Conservation (phyloP, 2,797 vertebrate species). For the Pseudochirops cupreus region DNA sequence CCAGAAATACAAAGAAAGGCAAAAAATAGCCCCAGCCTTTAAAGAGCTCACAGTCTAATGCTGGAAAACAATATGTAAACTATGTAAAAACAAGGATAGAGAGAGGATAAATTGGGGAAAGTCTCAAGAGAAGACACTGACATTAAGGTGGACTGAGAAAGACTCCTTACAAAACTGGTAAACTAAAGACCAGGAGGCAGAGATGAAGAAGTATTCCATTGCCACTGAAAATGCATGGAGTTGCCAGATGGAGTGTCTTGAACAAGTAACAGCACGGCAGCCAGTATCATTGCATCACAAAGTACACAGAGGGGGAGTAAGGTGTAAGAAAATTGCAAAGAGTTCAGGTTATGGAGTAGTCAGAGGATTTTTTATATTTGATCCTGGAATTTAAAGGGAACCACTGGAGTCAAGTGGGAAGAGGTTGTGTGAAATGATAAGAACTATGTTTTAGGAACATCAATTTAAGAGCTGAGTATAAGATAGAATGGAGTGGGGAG, state of each 20-base stretch:
- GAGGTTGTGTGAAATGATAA: not conserved
- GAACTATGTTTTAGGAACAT: not conserved
- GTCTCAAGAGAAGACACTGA: not conserved
- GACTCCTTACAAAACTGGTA: no score
- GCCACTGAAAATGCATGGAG: not conserved
- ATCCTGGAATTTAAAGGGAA: not conserved
- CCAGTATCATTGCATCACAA: not conserved
- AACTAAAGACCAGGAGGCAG: not conserved
- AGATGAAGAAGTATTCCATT: not conserved
- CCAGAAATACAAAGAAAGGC: no score
- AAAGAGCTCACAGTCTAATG: no score
- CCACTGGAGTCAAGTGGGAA: not conserved
- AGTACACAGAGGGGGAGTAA: not conserved
- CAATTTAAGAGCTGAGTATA: not conserved
- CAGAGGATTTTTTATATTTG: not conserved
- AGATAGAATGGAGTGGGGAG: not conserved
- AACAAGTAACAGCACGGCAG: not conserved
- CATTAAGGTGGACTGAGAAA: not conserved
- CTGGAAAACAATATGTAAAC: not conserved
- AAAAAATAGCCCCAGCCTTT: not conserved
- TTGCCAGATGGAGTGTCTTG: not conserved
- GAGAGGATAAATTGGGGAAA: not conserved
- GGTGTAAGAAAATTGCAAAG: not conserved
- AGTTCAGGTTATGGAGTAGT: not conserved
- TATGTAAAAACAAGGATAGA: not conserved